These are phyloP conservation scores for Ancistrus triradiatus DNA, from an alignment of 2,113 vertebrate genomes.

Conservation along the genomic window DNA sequence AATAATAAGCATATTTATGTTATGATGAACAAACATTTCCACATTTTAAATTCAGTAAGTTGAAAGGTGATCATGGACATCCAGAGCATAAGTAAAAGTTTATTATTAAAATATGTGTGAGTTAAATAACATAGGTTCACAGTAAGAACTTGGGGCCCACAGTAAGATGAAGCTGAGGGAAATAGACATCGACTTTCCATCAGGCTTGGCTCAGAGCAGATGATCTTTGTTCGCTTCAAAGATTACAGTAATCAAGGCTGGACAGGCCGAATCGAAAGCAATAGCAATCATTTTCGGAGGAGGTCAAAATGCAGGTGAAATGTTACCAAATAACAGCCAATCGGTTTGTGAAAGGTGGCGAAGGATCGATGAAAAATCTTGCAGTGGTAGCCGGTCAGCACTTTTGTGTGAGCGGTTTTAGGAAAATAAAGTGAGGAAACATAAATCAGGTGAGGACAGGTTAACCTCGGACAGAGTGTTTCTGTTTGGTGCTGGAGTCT, in stretches of 20 bases:
- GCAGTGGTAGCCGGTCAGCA: constrained; percentile 72
- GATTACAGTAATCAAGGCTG: constrained; percentile 80
- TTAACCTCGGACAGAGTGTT: constrained; percentile 40
- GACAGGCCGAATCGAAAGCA: constrained; percentile 77
- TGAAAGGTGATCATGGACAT: background rate
- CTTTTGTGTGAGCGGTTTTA: constrained; percentile 68
- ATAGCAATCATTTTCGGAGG: constrained; percentile 78
- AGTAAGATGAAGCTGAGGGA: constrained; percentile 17
- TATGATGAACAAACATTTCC: too few relatives aligned
- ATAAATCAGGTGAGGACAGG: constrained; percentile 58
- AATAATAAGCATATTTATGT: too few relatives aligned
- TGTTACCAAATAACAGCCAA: constrained; percentile 82
- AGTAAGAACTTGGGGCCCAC: background rate
- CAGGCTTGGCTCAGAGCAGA: constrained; percentile 53
- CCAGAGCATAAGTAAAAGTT: background rate
- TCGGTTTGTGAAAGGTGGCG: constrained; percentile 77
- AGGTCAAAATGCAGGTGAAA: constrained; percentile 81
- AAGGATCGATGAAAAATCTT: constrained; percentile 73
- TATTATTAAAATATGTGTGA: too few relatives aligned
- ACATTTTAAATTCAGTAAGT: background rate
- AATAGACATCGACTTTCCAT: constrained; percentile 54
- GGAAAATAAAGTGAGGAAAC: constrained; percentile 42
- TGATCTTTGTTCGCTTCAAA: constrained; percentile 69
- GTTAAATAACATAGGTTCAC: background rate
- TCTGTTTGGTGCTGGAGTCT: constrained; percentile 25